Base-by-base conservation (phyloP, 2,113 vertebrate species). In the Puntigrus tetrazona region DNA sequence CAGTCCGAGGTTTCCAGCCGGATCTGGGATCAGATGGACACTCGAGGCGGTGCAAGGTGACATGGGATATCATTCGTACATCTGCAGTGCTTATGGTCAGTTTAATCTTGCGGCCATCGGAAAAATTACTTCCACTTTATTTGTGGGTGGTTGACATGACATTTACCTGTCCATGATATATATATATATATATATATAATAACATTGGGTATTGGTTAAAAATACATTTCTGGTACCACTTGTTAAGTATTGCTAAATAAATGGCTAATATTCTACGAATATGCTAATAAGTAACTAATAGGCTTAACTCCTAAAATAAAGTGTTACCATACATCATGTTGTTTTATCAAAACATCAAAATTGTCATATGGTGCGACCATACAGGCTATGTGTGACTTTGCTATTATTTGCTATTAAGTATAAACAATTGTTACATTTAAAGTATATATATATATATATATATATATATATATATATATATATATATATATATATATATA, bases 1-100 rank as follows among this genome's bases (percentile, higher is more conserved):
- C 89, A 88, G 85, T 86, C 85, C 87, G 83, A 77, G 38, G 52
- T 43, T 78, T 61, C 52, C 7, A 63, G 22, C 16, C 2, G 14
- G 25, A 45, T 61, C 57, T 57, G 14, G 52, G 76, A 38, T 25
- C 52, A 59, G 52, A 79, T n/a, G 36, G 36, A 25, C 38, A 45
- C 16, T 20, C 50, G 52, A 41, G 77, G 36, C n/a, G 25, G 43
- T 7, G 36, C 57, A 63, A 79, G n/a, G 77, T 45, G 77, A 79
- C 77, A 79, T 29, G 57, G 14, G 78, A 41, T 5, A 18, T 59
- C 20, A 52, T 36, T 77, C 27, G 4, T 52, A 59, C 34, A 57
- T 78, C 50, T 78, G 75, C 59, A 38, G 2, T 13, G 6, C 50
- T 78, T 25, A n/a, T 11, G 20, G 47, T 57, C 34, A 4, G 16